Conservation (phyloP, 2,888 invertebrate species). For the Aphrophora alni region DNA sequence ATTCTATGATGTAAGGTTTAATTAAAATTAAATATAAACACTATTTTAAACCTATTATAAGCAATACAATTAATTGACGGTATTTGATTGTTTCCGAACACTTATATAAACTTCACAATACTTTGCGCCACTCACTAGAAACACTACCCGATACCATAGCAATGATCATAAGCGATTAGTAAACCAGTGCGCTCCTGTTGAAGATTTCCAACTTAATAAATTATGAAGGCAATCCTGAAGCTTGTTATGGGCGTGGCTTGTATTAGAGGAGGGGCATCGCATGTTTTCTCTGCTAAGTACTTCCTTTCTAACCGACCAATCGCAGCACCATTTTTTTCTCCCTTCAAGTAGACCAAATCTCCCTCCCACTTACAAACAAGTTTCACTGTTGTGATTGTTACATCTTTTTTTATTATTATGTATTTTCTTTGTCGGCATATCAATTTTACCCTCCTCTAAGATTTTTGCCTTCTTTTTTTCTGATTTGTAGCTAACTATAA, state of each 20-base stretch:
- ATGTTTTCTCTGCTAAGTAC: constrained; percentile 18
- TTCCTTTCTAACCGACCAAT: constrained; percentile 24
- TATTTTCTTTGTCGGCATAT: constrained; percentile 38
- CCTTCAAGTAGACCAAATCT: background rate
- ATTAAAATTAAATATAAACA: background rate
- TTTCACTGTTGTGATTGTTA: constrained; percentile 41
- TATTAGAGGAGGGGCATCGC: constrained; percentile 23
- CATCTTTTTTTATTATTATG: constrained; percentile 37
- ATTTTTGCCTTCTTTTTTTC: constrained; percentile 7
- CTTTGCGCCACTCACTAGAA: background rate
- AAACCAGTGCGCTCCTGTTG: constrained; percentile 16
- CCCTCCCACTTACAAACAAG: constrained; percentile 24
- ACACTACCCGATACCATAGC: background rate
- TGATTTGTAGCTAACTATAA: constrained; percentile 30
- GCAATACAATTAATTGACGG: background rate
- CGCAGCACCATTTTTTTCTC: background rate
- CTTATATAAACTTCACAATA: background rate
- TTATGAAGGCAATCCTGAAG: constrained; percentile 19
- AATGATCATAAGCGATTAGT: background rate
- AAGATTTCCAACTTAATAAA: constrained; percentile 37
- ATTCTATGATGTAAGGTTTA: background rate
- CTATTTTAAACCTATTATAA: background rate
- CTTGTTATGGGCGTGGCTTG: constrained; percentile 22
- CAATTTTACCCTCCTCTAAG: constrained; percentile 26
- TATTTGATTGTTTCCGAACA: background rate